Evolutionary conservation across 2,888 invertebrate species (phyloP).

Genomic region (Quadroppia sp.): DNA sequence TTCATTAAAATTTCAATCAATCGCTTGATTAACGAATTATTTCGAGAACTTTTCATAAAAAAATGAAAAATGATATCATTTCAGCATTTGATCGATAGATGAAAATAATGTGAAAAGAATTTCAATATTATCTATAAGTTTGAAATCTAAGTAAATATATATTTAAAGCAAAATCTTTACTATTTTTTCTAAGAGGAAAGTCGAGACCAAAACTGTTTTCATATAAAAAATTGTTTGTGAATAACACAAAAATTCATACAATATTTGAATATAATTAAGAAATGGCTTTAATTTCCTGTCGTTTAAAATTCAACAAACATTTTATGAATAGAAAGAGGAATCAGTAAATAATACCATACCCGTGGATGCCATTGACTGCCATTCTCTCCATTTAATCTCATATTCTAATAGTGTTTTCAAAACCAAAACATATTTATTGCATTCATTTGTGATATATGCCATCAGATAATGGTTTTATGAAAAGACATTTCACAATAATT

Average conservation of each 20-base stretch:
- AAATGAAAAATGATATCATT: no score
- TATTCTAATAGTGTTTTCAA: not conserved
- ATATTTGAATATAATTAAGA: slow-evolving; percentile 11
- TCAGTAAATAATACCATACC: not conserved
- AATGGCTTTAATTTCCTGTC: slow-evolving; percentile 8
- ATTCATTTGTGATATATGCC: not conserved
- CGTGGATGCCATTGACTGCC: not conserved
- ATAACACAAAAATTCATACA: slow-evolving; percentile 11
- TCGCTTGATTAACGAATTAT: no score
- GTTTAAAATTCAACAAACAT: not conserved
- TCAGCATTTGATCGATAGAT: no score
- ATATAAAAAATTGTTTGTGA: slow-evolving; percentile 1
- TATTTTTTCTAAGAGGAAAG: not conserved
- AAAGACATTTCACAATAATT: not conserved
- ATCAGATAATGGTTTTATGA: slow-evolving; percentile 9
- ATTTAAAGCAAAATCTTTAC: no score
- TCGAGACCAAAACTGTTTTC: slow-evolving; percentile 1
- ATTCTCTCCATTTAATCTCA: slow-evolving; percentile 13
- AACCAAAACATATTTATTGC: not conserved
- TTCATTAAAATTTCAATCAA: no score
- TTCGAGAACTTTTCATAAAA: no score
- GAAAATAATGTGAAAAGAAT: no score
- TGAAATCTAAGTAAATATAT: no score
- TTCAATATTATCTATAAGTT: no score
- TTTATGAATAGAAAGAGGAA: not conserved